Evolutionary conservation across 2,888 invertebrate species (phyloP).

Genomic region (Agrochola macilenta): DNA sequence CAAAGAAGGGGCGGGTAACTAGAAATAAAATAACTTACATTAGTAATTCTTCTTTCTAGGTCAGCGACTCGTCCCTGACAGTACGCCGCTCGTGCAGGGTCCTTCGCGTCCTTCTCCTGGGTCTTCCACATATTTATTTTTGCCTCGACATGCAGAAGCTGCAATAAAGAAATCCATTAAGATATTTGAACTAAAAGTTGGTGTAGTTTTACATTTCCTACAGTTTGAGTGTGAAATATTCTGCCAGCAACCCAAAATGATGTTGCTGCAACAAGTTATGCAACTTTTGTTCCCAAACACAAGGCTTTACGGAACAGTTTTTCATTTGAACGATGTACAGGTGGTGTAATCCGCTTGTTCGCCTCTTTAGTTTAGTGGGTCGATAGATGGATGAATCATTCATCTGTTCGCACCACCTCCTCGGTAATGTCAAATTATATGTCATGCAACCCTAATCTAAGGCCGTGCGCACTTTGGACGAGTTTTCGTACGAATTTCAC

Average conservation of each 20-base stretch:
- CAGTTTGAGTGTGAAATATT: neutral
- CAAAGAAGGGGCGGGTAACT: neutral
- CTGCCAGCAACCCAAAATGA: neutral
- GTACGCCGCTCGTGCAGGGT: constrained; percentile 82
- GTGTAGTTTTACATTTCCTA: neutral
- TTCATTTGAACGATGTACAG: neutral
- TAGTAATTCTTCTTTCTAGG: constrained; percentile 71
- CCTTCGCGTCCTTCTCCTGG: constrained; percentile 76
- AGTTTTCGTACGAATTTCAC: too few species aligned
- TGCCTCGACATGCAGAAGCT: constrained; percentile 83
- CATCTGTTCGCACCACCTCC: neutral
- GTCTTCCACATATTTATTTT: constrained; percentile 86
- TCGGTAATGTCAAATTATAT: neutral
- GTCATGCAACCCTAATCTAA: neutral
- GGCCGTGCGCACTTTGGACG: too few species aligned
- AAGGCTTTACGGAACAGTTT: neutral
- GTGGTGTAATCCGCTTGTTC: neutral
- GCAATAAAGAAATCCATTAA: constrained; percentile 37
- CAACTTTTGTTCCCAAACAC: neutral
- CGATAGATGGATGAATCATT: neutral
- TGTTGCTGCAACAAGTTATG: neutral
- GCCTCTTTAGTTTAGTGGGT: neutral
- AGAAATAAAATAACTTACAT: constrained; percentile 71
- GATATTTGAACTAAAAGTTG: neutral
- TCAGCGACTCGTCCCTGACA: constrained; percentile 78